These are phyloP conservation scores for Noctua comes DNA, from an alignment of 2,888 invertebrate genomes.

Conservation along the genomic window DNA sequence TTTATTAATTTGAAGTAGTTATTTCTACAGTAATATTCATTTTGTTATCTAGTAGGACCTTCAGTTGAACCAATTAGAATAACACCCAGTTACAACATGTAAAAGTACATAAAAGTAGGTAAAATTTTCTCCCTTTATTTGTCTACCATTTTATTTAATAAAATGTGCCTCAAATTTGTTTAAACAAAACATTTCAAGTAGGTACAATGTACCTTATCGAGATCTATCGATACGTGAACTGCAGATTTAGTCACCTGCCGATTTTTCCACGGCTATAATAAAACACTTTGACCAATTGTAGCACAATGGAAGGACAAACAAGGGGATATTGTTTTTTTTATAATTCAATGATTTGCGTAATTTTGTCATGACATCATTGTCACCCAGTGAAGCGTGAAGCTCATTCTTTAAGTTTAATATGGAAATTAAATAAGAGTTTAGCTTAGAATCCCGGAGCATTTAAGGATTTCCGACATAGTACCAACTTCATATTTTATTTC, in stretches of 20 bases:
- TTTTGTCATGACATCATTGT: slow-evolving; percentile 77
- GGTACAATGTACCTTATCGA: neutral
- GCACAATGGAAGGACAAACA: slow-evolving; percentile 73
- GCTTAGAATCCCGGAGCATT: slow-evolving; percentile 1
- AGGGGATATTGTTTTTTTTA: slow-evolving; percentile 66
- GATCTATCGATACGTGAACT: slow-evolving; percentile 21
- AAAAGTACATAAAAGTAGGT: neutral
- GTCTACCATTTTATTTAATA: neutral
- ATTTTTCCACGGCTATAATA: slow-evolving; percentile 52
- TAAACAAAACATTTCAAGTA: slow-evolving; percentile 8
- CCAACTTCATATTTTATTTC: slow-evolving; percentile 8
- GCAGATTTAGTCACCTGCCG: slow-evolving; percentile 45
- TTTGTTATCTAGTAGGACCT: neutral
- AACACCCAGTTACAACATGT: neutral
- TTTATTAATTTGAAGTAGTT: neutral
- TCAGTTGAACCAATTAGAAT: neutral
- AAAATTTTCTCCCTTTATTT: neutral
- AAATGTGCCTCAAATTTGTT: neutral
- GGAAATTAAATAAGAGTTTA: slow-evolving; percentile 31
- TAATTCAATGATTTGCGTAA: slow-evolving; percentile 70
- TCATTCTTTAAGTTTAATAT: slow-evolving; percentile 67
- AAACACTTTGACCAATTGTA: slow-evolving; percentile 65
- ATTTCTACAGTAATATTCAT: neutral
- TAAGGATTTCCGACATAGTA: slow-evolving; percentile 8
- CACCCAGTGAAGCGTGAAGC: slow-evolving; percentile 73